These are phyloP conservation scores for Meriones psammophilus DNA, from an alignment of 2,797 vertebrate genomes.

Conservation along the genomic window DNA sequence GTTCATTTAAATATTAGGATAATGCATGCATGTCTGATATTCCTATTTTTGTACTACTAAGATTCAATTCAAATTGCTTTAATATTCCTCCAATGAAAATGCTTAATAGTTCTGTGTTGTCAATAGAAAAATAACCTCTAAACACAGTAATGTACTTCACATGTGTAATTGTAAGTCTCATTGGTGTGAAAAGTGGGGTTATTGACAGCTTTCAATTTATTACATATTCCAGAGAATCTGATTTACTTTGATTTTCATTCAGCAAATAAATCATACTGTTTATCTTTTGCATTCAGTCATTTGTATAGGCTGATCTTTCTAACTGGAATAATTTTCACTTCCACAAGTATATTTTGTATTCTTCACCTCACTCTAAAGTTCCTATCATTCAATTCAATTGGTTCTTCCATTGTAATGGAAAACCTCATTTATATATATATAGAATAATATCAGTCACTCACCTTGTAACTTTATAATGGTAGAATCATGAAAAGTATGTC, in stretches of 20 bases:
- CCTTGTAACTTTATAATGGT: neutral
- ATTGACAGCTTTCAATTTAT: neutral
- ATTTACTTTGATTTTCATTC: neutral
- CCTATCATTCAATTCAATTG: neutral
- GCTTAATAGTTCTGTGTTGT: neutral
- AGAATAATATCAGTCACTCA: neutral
- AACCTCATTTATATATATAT: neutral
- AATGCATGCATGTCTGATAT: neutral
- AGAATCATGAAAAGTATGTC: neutral
- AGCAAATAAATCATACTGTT: rapidly evolving
- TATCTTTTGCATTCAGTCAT: neutral
- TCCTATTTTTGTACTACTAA: neutral
- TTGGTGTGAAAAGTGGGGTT: neutral
- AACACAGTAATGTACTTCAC: neutral
- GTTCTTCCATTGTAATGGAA: neutral
- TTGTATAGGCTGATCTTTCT: neutral
- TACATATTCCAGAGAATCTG: neutral
- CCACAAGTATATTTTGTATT: neutral
- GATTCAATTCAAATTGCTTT: neutral
- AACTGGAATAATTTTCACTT: neutral
- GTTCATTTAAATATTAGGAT: neutral
- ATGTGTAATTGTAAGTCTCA: neutral
- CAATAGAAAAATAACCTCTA: neutral
- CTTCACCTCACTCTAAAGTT: neutral
- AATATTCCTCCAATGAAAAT: neutral